Evolutionary conservation across 2,113 vertebrate species (phyloP).

Genomic region (Vidua macroura): DNA sequence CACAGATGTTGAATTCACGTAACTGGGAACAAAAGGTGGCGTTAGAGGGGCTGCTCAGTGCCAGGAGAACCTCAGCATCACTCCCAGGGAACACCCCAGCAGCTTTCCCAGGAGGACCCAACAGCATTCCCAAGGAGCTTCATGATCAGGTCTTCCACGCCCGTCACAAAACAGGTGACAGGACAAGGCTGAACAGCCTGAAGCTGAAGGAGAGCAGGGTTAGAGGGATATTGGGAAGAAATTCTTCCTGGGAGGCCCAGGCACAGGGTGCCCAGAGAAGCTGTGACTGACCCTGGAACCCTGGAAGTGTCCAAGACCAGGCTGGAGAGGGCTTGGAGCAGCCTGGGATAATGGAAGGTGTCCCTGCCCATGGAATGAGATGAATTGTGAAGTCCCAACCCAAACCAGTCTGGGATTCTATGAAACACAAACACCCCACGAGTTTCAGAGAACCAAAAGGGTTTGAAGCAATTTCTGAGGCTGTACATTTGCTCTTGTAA

Average conservation of each 20-base stretch:
- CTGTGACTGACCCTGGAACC: background rate
- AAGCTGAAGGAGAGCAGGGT: background rate
- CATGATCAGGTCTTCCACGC: accelerated
- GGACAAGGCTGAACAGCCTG: background rate
- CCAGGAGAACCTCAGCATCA: accelerated
- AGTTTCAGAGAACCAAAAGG: background rate
- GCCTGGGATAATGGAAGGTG: accelerated
- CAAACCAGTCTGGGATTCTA: background rate
- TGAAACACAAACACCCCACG: background rate
- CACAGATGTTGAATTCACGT: slow-evolving; percentile 97
- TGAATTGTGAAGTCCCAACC: background rate
- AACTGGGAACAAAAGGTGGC: slow-evolving; percentile 35
- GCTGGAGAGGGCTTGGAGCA: accelerated
- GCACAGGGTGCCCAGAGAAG: background rate
- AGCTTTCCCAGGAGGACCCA: background rate
- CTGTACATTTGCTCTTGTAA: background rate
- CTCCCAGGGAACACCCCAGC: background rate
- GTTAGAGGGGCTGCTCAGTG: background rate
- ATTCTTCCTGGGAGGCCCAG: background rate
- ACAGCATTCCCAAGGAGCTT: background rate
- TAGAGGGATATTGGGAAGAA: background rate
- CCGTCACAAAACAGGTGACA: background rate
- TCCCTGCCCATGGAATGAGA: background rate
- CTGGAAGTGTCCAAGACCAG: background rate
- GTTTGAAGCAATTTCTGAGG: background rate